A percentile compares a stretch with the other conserved stretches of the same genome.
These are phyloP conservation scores for Elephantulus edwardii DNA, from an alignment of 2,113 vertebrate species.

Conservation along the genomic window DNA sequence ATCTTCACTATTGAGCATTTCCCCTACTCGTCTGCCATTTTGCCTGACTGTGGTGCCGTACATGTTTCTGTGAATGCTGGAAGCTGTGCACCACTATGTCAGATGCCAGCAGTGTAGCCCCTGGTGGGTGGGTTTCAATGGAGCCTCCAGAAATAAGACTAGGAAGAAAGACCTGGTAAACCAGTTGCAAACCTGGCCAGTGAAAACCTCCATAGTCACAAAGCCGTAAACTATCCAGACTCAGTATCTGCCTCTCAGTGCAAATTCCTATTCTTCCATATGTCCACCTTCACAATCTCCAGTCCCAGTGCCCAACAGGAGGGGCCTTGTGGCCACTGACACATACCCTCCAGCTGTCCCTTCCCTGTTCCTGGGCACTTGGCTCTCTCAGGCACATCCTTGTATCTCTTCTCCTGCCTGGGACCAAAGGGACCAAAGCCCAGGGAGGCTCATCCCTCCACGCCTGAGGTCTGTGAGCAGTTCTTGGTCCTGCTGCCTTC, in stretches of 20 bases:
- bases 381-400: background rate
- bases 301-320: background rate
- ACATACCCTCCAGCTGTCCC: background rate
- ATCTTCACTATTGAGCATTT: background rate
- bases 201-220: background rate
- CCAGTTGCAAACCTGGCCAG: background rate
- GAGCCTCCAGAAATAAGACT: background rate
- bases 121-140: background rate
- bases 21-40: background rate
- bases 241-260: background rate
- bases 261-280: background rate
- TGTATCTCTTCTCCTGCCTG: background rate
- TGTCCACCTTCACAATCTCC: background rate
- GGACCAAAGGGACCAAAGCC: background rate
- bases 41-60: background rate
- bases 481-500: background rate
- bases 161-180: background rate
- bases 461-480: background rate
- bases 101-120: background rate
- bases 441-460: background rate
- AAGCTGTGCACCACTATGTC: background rate
- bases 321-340: background rate
- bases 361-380: background rate
- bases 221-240: background rate
- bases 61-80: background rate